Evolutionary conservation across 2,113 vertebrate genomes (phyloP).

Genomic region (Sardina pilchardus): DNA sequence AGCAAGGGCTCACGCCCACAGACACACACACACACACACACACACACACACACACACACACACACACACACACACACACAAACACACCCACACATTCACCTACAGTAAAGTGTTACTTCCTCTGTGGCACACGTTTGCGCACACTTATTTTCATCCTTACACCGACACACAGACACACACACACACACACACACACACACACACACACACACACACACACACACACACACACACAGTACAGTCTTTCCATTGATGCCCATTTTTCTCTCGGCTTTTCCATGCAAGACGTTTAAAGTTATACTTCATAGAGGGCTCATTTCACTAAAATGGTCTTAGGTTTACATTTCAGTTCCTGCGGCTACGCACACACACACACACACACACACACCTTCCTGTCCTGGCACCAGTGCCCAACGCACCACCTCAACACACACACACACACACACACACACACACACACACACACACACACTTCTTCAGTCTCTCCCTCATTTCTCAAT

Average conservation of each 20-base stretch:
- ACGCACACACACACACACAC: no score
- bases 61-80: background rate
- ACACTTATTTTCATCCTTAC: background rate
- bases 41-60: background rate
- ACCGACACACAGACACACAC: background rate
- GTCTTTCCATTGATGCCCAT: no score
- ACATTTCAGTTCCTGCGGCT: no score
- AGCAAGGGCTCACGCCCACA: background rate
- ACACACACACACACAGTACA: slow-evolving; percentile 6
- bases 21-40: background rate
- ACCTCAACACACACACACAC: background rate
- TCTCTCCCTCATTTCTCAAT: background rate
- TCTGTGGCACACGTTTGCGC: background rate
- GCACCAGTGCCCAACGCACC: no score
- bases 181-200: no score
- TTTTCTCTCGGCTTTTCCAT: no score
- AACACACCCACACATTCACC: background rate
- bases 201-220: slow-evolving; percentile 22
- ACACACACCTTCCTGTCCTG: no score
- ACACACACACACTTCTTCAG: background rate
- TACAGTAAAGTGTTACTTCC: no score
- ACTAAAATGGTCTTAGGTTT: no score
- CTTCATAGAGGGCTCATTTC: no score
- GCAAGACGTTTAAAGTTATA: no score
- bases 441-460: background rate